A percentile compares a stretch with the other conserved stretches of the same genome.
Evolutionary conservation across 2,797 vertebrate species (phyloP).

Genomic region (Lepus townsendii): DNA sequence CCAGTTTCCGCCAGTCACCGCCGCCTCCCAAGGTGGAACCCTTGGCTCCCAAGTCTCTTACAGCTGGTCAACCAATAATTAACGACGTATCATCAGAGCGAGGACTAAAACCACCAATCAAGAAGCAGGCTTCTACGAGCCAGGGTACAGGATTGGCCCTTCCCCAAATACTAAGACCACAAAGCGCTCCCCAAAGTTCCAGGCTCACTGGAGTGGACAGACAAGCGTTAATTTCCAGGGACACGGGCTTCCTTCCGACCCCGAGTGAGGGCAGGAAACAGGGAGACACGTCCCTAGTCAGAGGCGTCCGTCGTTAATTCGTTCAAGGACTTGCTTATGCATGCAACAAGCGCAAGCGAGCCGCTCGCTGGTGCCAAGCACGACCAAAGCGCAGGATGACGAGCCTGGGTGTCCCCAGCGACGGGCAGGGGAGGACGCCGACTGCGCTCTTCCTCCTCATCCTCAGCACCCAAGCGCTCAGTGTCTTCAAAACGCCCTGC

Average conservation of each 20-base stretch:
- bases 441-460: not conserved
- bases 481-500: not conserved
- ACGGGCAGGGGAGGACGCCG: no score
- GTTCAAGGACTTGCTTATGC: not conserved
- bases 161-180: not conserved
- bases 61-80: not conserved
- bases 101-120: not conserved
- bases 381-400: not conserved
- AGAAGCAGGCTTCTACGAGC: not conserved
- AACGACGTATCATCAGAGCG: not conserved
- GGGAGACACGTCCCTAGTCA: not conserved
- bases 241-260: not conserved
- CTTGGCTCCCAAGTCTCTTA: not conserved
- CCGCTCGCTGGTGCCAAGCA: not conserved
- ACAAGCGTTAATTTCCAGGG: not conserved
- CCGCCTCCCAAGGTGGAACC: no score
- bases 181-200: not conserved
- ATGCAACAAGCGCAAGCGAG: not conserved
- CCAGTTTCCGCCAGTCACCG: no score
- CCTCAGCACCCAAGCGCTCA: not conserved
- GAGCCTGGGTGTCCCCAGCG: not conserved
- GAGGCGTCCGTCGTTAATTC: not conserved
- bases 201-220: not conserved
- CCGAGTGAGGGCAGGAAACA: not conserved
- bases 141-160: not conserved